Conservation (phyloP, 1,140 invertebrate species). For the Vanessa atalanta region DNA sequence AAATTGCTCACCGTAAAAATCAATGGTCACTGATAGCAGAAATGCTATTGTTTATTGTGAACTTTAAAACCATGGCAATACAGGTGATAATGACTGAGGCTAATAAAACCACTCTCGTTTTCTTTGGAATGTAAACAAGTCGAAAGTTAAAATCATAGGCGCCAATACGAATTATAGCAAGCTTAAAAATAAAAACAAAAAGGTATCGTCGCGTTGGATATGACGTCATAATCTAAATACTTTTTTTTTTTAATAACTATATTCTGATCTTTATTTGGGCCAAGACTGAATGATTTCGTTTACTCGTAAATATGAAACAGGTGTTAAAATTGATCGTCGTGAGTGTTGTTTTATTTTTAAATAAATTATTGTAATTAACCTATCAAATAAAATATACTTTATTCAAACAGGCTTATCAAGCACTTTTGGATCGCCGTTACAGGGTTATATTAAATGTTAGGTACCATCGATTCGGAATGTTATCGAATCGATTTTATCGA, state of each 20-base stretch:
- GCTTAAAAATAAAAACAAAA: slow-evolving; percentile 3
- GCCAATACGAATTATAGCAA: slow-evolving; percentile 11
- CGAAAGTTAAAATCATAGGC: slow-evolving; percentile 40
- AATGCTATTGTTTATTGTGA: slow-evolving; percentile 18
- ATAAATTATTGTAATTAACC: no score
- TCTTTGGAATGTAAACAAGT: slow-evolving; percentile 51
- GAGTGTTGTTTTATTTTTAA: no score
- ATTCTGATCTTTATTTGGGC: not conserved
- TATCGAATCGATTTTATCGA: no score
- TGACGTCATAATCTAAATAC: slow-evolving; percentile 5
- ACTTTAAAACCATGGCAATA: slow-evolving; percentile 27
- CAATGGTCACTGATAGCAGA: not conserved
- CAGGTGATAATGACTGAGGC: slow-evolving; percentile 12
- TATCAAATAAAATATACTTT: no score
- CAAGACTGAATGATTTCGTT: no score
- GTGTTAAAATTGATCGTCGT: no score
- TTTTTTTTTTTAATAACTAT: not conserved
- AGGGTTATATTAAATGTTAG: no score
- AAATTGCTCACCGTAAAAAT: slow-evolving; percentile 32
- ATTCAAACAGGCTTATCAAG: no score
- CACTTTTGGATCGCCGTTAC: no score
- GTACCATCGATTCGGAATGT: no score
- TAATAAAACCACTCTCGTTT: slow-evolving; percentile 48
- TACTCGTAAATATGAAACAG: no score
- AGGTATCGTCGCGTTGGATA: not conserved